Evolutionary conservation across 2,113 vertebrate species (phyloP).

Genomic region (Saimiri boliviensis): DNA sequence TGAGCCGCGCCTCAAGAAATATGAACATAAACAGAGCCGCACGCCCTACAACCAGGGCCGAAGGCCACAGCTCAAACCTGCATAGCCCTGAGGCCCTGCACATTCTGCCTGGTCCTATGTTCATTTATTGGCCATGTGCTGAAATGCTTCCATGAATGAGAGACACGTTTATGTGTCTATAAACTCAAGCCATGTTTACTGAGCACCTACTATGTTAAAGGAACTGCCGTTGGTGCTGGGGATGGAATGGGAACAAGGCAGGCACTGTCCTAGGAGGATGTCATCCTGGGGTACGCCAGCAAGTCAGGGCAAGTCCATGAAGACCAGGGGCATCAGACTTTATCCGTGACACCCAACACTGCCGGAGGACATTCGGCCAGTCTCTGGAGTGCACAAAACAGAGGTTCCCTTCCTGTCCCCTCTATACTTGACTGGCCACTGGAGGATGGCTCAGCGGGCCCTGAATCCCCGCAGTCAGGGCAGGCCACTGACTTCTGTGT

Average conservation of each 20-base stretch:
- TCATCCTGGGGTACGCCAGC: background rate
- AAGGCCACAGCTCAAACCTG: background rate
- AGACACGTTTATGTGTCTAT: background rate
- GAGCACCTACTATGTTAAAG: background rate
- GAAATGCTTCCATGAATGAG: background rate
- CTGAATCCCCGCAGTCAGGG: background rate
- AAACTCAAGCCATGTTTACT: fast-evolving
- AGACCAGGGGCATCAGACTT: background rate
- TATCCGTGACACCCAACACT: background rate
- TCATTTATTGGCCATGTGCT: background rate
- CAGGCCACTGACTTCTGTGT: background rate
- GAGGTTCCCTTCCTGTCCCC: background rate
- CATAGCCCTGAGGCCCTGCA: background rate
- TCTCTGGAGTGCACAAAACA: background rate
- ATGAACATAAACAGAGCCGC: background rate
- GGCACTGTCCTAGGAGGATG: background rate
- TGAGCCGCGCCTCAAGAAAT: too few species aligned
- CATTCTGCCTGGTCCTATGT: background rate
- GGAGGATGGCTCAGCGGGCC: fast-evolving
- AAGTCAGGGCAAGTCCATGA: background rate
- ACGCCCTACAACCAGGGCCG: background rate
- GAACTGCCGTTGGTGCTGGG: too few species aligned
- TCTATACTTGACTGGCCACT: background rate
- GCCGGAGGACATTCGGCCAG: background rate
- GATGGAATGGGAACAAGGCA: background rate